Evolutionary conservation across 2,888 invertebrate genomes (phyloP), one percentile per base, ranked within the genome.

Genomic region (Allacma fusca): DNA sequence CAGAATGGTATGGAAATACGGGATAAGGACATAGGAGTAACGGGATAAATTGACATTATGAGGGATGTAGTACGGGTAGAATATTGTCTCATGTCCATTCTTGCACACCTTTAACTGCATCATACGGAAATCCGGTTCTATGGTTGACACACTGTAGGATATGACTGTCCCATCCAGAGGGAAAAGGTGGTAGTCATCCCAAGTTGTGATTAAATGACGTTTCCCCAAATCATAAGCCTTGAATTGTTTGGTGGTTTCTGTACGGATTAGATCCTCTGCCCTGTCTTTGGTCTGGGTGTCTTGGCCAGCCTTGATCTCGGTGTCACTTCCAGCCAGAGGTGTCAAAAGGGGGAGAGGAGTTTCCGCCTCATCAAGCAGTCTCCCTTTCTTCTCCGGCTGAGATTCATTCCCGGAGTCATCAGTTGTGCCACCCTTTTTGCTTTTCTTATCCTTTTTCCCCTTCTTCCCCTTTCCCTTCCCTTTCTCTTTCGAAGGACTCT

Each of bases 61-160:
- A 0, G 83, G 83, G 65, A 83, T 79, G 50, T 81, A 83, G 69
- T 83, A 83, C 0, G 83, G 83, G 72, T 83, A 83, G 73, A 81
- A 83, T 44, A 76, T 79, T 19, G 81, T 72, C 43, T 79, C 64
- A 65, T 81, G 81, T 13, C 81, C 80, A 73, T 80, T 79, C 50
- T 81, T 81, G 13, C 75, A 40, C 1, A 83, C 65, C 19, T 72
- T 79, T 0, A 83, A 29, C 57, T 83, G 81, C 81, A 83, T 81
- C 81, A 81, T 81, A 62, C 80, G 65, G 40, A 79, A 81, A 19
- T 81, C 80, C 0, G 81, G 81, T 26, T 83, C 83, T 21, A 83
- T 81, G 12, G 83, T 81, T 0, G 81, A 79, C 21, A 81, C 81
- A 23, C 81, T 81, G 62, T 83, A 83, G 19, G 79, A 77, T 7